Conservation (phyloP, 2,888 invertebrate species). For the Gerosis bhagava region DNA sequence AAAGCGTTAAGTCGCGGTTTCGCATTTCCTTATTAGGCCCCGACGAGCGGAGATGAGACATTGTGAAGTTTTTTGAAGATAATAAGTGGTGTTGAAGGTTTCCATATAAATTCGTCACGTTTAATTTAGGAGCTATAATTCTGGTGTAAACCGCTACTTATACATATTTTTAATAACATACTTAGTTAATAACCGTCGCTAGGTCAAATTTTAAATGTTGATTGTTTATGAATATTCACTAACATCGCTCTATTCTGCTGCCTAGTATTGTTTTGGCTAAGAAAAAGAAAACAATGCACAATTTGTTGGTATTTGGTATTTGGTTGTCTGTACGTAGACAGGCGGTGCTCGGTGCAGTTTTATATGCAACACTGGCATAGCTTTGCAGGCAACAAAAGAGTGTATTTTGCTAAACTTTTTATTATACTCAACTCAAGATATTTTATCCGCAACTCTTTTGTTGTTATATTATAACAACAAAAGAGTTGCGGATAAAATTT, state of each 20-base stretch:
- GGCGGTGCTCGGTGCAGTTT: slow-evolving; percentile 8
- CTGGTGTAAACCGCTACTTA: too few species aligned
- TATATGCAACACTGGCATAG: slow-evolving; percentile 11
- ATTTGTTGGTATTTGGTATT: too few species aligned
- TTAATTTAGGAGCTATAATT: not conserved
- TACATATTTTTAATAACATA: too few species aligned
- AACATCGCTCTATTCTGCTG: not conserved
- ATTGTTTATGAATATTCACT: slow-evolving; percentile 17
- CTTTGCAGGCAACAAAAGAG: slow-evolving; percentile 9
- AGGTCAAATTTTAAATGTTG: not conserved
- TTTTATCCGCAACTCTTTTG: too few species aligned
- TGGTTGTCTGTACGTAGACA: slow-evolving; percentile 4
- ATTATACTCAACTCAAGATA: too few species aligned
- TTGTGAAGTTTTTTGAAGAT: not conserved
- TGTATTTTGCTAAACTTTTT: slow-evolving; percentile 23
- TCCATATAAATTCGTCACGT: slow-evolving; percentile 1
- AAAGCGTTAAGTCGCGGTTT: slow-evolving; percentile 7
- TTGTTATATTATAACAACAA: too few species aligned
- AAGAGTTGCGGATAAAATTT: slow-evolving; percentile 20
- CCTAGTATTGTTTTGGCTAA: slow-evolving; percentile 11
- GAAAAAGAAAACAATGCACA: slow-evolving; percentile 16
- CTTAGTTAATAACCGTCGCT: too few species aligned
- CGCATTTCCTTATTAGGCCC: slow-evolving; percentile 16
- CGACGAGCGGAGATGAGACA: slow-evolving; percentile 11
- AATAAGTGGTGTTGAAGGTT: slow-evolving; percentile 10